Base-by-base conservation (phyloP, 23 tunicate species). In the Trididemnum nubilum region DNA sequence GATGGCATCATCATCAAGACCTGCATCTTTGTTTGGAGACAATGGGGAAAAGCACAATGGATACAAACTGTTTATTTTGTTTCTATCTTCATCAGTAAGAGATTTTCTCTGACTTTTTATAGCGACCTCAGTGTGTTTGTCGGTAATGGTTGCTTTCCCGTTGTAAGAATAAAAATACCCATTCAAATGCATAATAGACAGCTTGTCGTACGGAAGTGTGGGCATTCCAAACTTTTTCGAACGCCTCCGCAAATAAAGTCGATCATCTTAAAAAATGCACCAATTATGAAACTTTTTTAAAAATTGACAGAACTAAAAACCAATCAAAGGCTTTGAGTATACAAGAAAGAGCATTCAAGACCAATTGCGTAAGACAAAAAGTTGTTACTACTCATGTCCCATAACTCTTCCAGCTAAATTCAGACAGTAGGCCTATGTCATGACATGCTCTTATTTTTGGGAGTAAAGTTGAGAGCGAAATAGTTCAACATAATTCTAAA, bases 141-240 rank as follows among this genome's bases (percentile, higher is more conserved):
- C 67, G 5, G 5, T 32, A 15, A 77, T 77, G 2, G 82, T 77
- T 52, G 82, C n/a, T 26, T 31, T 18, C 26, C 37, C 37, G 3
- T 22, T 33, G n/a, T 31, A 26, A 3, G 82, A 77, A 57, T 31
- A 77, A 51, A 27, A 57, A 57, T 77, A 77, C 4, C 82, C 82
- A 77, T 57, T n/a, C 15, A 36, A 26, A 7, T 77, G 82, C 35
- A 77, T 23, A 22, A 77, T 77, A 9, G 82, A 77, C 12, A 22
- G 30, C 7, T 39, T 29, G 19, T 73, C 79, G 60, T 73, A 73
- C 3, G 74, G 74, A 32, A 5, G 37, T 29, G 7, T 26, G 2
- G 76, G 32, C 37, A 37, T 2, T 29, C 28, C 33, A 39, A 7
- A 3, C 27, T 24, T 33, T 33, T 2, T 31, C 5, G 75, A 70